Evolutionary conservation across 2,888 invertebrate genomes (phyloP), one percentile per base, ranked within the genome.

Genomic region (Ectemnius continuus): DNA sequence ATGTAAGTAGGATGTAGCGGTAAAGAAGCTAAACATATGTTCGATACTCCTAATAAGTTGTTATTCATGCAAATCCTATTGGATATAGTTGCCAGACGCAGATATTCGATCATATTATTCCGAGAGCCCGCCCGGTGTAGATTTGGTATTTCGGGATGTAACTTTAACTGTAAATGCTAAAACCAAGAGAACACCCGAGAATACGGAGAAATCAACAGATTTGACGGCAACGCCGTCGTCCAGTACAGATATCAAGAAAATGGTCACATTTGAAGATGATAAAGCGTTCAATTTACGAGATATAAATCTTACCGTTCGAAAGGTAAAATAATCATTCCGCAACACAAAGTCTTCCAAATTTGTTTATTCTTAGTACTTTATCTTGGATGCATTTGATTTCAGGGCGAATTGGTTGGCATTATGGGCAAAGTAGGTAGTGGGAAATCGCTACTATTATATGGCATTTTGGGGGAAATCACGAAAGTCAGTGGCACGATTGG

Each of bases 381-480:
- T 64, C 52, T 5, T 13, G 76, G 91, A 14, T 45, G 13, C 16
- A 28, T 26, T 58, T 61, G 67, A 14, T 70, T 76, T 92, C 75
- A 95, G 93, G 96, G 96, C 0, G 94, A 96, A 82, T 92, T 97
- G 74, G 91, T 99, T 18, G 98, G 98, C 28, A 92, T 99, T 13
- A 95, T 97, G 81, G 99, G 99, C 0, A 93, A 94, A 77, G 96
- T 98, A 2, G 99, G 98, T 0, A 94, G 96, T 84, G 99, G 99
- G 11, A 99, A 99, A 91, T 96, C 97, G 13, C 95, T 97, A 0
- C 92, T 99, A 2, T 91, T 99, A 23, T 93, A 95, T 67, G 96
- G 97, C 0, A 93, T 99, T 65, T 92, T 98, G 66, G 98, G 96
- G 8, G 98, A 98, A 89, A 94, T 98, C 90, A 92, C 93, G 8